phyloP scores from a whole-genome alignment of 2,113 vertebrate species.

The Eulemur rufifrons region DNA sequence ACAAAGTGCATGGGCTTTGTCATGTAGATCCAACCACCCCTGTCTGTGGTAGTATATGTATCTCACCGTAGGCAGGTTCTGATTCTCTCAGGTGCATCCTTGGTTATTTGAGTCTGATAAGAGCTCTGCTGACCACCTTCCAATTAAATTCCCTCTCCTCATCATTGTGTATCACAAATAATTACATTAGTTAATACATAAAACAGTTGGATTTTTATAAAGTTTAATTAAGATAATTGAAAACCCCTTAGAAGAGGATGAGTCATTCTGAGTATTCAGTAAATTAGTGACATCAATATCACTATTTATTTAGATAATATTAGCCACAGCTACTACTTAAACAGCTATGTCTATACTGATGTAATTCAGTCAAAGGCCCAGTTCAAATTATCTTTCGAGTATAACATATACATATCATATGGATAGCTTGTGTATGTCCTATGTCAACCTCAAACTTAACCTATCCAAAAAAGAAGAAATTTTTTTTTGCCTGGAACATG shows the following conservation, averaged over 20 bases:
- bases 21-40: not conserved
- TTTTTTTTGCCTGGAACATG: not conserved
- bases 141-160: not conserved
- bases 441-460: not conserved
- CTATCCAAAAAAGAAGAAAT: not conserved
- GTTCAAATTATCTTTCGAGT: not conserved
- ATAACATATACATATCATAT: not conserved
- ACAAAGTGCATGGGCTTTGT: not conserved
- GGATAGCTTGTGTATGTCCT: not conserved
- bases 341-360: not conserved
- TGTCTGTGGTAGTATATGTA: not conserved
- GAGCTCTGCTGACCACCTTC: not conserved
- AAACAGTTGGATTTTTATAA: not conserved
- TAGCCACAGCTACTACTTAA: not conserved
- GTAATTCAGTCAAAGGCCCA: not conserved
- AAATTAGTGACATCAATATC: not conserved
- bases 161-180: not conserved
- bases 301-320: not conserved
- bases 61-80: not conserved
- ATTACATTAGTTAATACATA: not conserved
- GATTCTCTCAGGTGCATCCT: not conserved
- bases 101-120: not conserved
- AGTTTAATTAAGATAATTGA: too few species aligned
- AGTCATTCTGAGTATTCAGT: not conserved
- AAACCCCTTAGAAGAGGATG: too few species aligned